These are phyloP conservation scores for Nudaria mundana DNA, from an alignment of 2,888 invertebrate species.

Conservation along the genomic window DNA sequence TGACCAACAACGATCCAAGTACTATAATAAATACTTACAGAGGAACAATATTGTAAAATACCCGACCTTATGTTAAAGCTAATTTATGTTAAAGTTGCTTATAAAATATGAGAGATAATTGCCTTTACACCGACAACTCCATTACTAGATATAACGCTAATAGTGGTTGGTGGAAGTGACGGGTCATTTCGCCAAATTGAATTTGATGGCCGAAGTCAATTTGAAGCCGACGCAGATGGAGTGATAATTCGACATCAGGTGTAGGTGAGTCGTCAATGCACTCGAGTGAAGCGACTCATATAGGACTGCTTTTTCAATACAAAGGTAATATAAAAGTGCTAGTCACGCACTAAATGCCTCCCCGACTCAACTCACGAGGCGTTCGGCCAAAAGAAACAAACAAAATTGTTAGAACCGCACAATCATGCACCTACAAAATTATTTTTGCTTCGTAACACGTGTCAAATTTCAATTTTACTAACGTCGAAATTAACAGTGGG, in stretches of 20 bases:
- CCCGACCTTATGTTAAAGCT: constrained; percentile 40
- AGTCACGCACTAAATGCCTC: constrained; percentile 77
- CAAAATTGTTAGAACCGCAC: constrained; percentile 69
- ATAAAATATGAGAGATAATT: constrained; percentile 50
- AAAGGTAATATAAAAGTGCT: constrained; percentile 73
- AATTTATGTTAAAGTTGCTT: constrained; percentile 39
- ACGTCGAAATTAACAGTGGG: constrained; percentile 80
- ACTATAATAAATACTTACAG: constrained; percentile 44
- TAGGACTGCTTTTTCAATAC: constrained; percentile 67
- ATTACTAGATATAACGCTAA: constrained; percentile 57
- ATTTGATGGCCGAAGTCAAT: constrained; percentile 58
- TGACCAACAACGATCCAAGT: constrained; percentile 25
- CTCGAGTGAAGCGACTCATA: constrained; percentile 13
- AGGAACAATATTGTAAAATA: constrained; percentile 49
- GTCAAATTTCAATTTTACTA: constrained; percentile 79
- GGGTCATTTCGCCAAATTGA: constrained; percentile 58
- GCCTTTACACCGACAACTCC: constrained; percentile 44
- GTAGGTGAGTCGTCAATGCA: constrained; percentile 32
- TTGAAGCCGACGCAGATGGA: constrained; percentile 40
- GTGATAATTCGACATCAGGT: constrained; percentile 57
- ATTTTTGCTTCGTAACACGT: constrained; percentile 79
- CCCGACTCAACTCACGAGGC: constrained; percentile 52
- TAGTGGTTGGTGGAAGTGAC: constrained; percentile 34
- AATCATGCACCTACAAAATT: constrained; percentile 76
- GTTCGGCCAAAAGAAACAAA: constrained; percentile 75